Conservation (phyloP, 2,797 vertebrate species). For the Periparus ater region DNA sequence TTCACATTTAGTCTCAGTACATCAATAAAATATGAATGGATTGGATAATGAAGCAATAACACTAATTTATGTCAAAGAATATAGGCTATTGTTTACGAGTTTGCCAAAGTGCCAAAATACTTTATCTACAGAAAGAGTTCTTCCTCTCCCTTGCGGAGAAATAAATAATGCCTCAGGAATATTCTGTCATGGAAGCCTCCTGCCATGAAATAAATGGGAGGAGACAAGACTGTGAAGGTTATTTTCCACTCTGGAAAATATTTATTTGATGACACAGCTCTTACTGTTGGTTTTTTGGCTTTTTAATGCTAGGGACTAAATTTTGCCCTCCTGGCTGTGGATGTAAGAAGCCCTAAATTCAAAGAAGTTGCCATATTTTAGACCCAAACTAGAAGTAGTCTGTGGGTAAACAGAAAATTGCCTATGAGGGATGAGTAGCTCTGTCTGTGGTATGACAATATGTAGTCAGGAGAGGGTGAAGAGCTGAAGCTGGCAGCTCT, state of each 20-base stretch:
- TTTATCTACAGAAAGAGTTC: conserved; percentile 22
- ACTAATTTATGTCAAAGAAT: conserved; percentile 58
- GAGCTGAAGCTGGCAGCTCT: not conserved
- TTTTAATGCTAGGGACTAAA: not conserved
- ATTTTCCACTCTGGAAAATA: not conserved
- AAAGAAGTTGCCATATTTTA: not conserved
- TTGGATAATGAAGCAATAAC: conserved; percentile 67
- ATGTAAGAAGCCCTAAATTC: not conserved
- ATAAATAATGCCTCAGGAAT: conserved; percentile 3
- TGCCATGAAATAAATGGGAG: not conserved
- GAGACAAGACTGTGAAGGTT: not conserved
- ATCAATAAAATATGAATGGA: conserved; percentile 68
- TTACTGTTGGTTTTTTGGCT: not conserved
- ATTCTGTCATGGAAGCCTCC: not conserved
- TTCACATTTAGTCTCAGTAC: conserved; percentile 63
- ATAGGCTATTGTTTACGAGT: conserved; percentile 55
- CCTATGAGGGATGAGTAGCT: not conserved
- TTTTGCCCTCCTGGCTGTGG: not conserved
- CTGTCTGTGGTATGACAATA: not conserved
- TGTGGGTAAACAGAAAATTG: not conserved
- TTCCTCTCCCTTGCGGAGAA: not conserved
- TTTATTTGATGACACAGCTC: not conserved
- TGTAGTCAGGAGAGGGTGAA: not conserved
- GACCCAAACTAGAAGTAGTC: not conserved
- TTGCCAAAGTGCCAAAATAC: conserved; percentile 5